Evolutionary conservation across 2,888 invertebrate species (phyloP).

Genomic region (Geotrupes spiniger): DNA sequence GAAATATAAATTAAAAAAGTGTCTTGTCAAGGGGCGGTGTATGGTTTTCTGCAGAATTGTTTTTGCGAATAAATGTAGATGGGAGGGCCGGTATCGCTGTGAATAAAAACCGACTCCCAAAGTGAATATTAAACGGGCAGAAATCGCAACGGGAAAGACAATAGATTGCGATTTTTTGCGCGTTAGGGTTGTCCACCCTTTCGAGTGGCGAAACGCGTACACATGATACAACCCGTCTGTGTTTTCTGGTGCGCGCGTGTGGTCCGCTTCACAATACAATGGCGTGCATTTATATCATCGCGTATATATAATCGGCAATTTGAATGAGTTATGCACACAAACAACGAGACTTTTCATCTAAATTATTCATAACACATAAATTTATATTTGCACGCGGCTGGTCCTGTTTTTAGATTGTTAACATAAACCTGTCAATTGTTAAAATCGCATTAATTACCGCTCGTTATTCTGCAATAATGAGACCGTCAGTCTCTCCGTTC

Average conservation of each 20-base stretch:
- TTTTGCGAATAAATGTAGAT: too few species aligned
- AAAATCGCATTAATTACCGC: slow-evolving; percentile 44
- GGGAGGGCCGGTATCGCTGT: too few species aligned
- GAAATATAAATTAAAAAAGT: too few species aligned
- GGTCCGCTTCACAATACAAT: slow-evolving; percentile 21
- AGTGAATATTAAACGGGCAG: too few species aligned
- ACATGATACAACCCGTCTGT: not conserved
- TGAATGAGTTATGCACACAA: slow-evolving; percentile 44
- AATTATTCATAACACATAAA: slow-evolving; percentile 48
- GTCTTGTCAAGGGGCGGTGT: too few species aligned
- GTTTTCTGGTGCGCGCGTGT: slow-evolving; percentile 17
- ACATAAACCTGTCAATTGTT: slow-evolving; percentile 47
- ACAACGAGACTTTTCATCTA: slow-evolving; percentile 40
- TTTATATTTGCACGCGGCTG: slow-evolving; percentile 42
- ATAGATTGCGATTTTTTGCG: too few species aligned
- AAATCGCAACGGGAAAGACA: too few species aligned
- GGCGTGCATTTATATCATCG: slow-evolving; percentile 39
- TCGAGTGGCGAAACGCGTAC: too few species aligned
- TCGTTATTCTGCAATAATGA: slow-evolving; percentile 21
- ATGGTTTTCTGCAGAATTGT: too few species aligned
- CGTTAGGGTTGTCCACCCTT: too few species aligned
- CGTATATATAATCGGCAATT: slow-evolving; percentile 45
- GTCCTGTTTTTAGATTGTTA: slow-evolving; percentile 45
- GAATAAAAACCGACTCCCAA: too few species aligned
- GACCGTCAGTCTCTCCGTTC: slow-evolving; percentile 25